These are phyloP conservation scores for Sitobion miscanthi DNA, from an alignment of 1,140 invertebrate genomes.

Conservation along the genomic window DNA sequence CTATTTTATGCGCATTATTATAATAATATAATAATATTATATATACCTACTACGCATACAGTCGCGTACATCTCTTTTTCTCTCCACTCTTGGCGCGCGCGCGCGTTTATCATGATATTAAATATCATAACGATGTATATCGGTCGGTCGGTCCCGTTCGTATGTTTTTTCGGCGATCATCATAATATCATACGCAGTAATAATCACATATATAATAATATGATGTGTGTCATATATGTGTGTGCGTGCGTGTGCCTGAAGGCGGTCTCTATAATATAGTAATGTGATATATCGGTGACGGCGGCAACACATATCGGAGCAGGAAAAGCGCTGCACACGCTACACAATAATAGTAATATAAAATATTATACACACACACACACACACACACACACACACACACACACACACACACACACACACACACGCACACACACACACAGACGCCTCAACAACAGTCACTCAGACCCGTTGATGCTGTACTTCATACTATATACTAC, in stretches of 20 bases:
- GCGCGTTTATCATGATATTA: neutral
- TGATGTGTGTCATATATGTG: neutral
- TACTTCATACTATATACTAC: neutral
- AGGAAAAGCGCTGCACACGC: neutral
- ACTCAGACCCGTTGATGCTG: neutral
- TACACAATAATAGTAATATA: neutral
- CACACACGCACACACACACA: neutral
- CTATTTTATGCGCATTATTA: neutral
- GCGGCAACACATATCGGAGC: constrained; percentile 12
- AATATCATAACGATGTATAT: neutral
- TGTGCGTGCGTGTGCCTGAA: constrained; percentile 8
- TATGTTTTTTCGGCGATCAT: neutral
- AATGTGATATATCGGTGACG: neutral
- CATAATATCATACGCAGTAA: neutral
- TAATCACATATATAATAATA: neutral
- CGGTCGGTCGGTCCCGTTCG: neutral
- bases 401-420: neutral
- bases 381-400: neutral
- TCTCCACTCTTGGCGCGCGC: neutral
- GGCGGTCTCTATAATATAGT: neutral
- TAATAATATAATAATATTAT: no score
- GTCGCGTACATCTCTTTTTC: neutral
- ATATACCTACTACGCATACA: no score
- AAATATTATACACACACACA: neutral
- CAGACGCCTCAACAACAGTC: constrained; percentile 2